Base-by-base conservation (phyloP, 2,888 invertebrate species). In the Ligdia adustata region DNA sequence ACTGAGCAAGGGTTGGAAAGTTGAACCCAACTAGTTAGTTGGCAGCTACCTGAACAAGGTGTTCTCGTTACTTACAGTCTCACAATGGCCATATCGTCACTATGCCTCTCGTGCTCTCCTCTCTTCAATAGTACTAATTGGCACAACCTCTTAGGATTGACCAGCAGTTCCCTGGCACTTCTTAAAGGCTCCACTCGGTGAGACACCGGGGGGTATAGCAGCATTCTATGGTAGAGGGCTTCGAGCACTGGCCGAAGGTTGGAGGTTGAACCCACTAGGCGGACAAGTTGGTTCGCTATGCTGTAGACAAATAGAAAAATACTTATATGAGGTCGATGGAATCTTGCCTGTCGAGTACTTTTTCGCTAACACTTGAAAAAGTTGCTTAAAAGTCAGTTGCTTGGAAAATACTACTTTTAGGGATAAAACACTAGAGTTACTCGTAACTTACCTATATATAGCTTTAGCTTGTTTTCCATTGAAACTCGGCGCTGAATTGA, bases 161-260 rank as follows among this genome's bases (percentile, higher is more conserved):
- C 92, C 11, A 96, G 88, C 14, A 97, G 87, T 84, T 98, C 97
- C 57, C 95, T 93, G 1, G 96, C 92, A 57, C 97, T 96, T 53
- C 95, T 92, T 15, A 98, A 72, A 0, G 98, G 95, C 64, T 98
- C 98, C 4, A 96, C 92, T 27, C 98, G 92, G 74, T 97, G 96
- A 27, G 94, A 92, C 0, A 96, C 94, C 0, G 96, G 95, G 9
- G 98, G 97, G 79, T 98, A 94, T 0, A 98, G 91, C 2, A 98
- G 84, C 95, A 98, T 97, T 43, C 98, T 92, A 79, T 98, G 98
- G 74, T 98, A 98, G 1, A 98, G 91, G 0, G 98, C 97, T 75
- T 98, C 98, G 29, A 98, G 83, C 27, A 98, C 98, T 4, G 98
- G 97, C 7, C 98, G 92, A 32, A 98, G 83, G n/a, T 94, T 94